These are phyloP conservation scores for Perca flavescens DNA, from an alignment of 2,113 vertebrate species.

Conservation along the genomic window DNA sequence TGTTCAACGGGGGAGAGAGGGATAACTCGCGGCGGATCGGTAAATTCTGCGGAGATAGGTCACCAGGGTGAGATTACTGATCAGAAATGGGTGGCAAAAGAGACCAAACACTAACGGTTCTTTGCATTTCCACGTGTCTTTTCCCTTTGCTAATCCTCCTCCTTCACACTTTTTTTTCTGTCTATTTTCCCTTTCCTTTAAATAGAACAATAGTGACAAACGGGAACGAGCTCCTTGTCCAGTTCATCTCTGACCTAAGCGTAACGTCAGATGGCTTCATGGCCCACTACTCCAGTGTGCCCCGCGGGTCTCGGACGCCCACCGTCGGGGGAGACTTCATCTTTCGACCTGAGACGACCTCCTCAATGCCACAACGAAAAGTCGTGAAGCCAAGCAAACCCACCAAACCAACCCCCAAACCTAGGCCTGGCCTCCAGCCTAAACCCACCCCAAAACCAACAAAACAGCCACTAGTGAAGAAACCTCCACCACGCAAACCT, in stretches of 20 bases:
- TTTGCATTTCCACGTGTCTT: neutral
- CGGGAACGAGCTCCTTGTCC: slow-evolving; percentile 90
- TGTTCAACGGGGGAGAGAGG: slow-evolving; percentile 88
- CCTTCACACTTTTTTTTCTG: neutral
- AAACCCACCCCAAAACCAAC: slow-evolving; percentile 43
- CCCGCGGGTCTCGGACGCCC: slow-evolving; percentile 72
- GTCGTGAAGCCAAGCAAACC: slow-evolving; percentile 40
- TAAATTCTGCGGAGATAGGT: slow-evolving; percentile 89
- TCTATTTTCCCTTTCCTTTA: neutral
- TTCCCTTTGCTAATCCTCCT: neutral
- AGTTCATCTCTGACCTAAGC: slow-evolving; percentile 94
- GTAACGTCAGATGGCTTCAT: slow-evolving; percentile 92
- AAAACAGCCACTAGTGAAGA: slow-evolving; percentile 46
- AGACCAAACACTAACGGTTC: neutral
- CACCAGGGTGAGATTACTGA: slow-evolving; percentile 83
- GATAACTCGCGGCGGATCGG: slow-evolving; percentile 89
- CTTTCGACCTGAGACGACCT: slow-evolving; percentile 61
- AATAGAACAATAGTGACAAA: slow-evolving; percentile 85
- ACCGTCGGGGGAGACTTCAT: slow-evolving; percentile 74
- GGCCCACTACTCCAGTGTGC: slow-evolving; percentile 84
- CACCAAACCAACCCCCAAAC: slow-evolving; percentile 49
- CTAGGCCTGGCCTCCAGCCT: slow-evolving; percentile 2
- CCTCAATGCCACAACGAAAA: slow-evolving; percentile 42
- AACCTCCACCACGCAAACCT: slow-evolving; percentile 65
- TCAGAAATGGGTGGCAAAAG: neutral